Evolutionary conservation across 1,140 invertebrate species (phyloP).

Genomic region (Meloidogyne floridensis): DNA sequence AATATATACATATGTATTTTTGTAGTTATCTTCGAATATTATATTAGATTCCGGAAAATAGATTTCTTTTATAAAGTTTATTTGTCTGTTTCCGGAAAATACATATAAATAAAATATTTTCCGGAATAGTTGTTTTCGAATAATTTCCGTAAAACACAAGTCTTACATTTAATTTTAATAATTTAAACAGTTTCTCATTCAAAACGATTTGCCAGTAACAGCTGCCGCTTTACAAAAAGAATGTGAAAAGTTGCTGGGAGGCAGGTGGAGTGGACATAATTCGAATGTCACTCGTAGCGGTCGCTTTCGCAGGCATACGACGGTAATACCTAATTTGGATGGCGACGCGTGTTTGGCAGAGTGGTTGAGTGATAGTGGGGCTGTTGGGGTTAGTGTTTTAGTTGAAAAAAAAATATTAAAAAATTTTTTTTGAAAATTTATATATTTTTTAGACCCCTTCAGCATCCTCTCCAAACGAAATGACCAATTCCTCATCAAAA

Average conservation of each 20-base stretch:
- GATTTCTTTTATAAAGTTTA: too few species aligned
- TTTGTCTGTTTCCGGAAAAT: too few species aligned
- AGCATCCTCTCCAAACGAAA: background rate
- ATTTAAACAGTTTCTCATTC: conserved; percentile 20
- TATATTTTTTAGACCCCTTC: background rate
- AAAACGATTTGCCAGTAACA: conserved; percentile 23
- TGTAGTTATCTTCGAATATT: too few species aligned
- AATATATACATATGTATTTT: too few species aligned
- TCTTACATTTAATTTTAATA: too few species aligned
- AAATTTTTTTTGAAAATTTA: background rate
- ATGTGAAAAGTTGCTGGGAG: conserved; percentile 14
- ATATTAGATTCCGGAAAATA: too few species aligned
- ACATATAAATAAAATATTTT: too few species aligned
- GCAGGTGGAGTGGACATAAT: background rate
- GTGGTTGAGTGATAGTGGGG: conserved; percentile 5
- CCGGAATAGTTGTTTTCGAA: too few species aligned
- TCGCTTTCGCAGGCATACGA: background rate
- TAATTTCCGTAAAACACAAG: background rate
- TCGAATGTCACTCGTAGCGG: background rate
- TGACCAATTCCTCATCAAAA: conserved; percentile 2
- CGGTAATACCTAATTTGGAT: background rate
- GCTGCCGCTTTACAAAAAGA: conserved; percentile 25
- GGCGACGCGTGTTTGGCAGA: conserved; percentile 1
- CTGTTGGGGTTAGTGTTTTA: background rate
- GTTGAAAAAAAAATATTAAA: too few species aligned